A percentile compares a stretch with the other conserved stretches of the same genome.
Conservation (phyloP, 2,888 invertebrate species). For the Drosophila planitibia region DNA sequence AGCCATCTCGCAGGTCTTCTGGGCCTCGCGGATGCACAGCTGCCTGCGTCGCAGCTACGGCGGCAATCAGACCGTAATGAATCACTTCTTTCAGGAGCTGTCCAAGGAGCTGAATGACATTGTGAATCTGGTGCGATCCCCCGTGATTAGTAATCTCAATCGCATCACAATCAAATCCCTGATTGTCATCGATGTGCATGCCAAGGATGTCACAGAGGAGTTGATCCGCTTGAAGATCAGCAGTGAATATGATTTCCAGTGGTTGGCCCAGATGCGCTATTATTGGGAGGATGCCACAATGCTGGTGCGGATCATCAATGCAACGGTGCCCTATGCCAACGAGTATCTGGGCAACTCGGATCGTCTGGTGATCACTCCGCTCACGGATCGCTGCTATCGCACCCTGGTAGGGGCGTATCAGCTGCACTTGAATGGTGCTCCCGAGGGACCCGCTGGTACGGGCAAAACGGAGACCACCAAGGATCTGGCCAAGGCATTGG, state of each 20-base stretch:
- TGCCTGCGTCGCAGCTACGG: conserved; percentile 85
- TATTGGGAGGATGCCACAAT: conserved; percentile 88
- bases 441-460: conserved; percentile 92
- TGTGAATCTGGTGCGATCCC: conserved; percentile 87
- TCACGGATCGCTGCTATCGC: conserved; percentile 89
- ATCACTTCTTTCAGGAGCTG: conserved; percentile 85
- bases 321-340: conserved; percentile 89
- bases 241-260: conserved; percentile 89
- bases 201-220: conserved; percentile 89
- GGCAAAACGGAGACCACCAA: conserved; percentile 97
- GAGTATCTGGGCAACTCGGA: conserved; percentile 90
- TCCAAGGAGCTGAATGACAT: conserved; percentile 86
- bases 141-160: conserved; percentile 86
- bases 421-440: conserved; percentile 89
- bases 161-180: conserved; percentile 89
- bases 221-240: conserved; percentile 86
- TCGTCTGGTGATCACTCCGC: conserved; percentile 87
- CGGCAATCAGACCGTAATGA: conserved; percentile 83
- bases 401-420: conserved; percentile 90
- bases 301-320: conserved; percentile 88
- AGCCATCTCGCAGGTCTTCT: conserved; percentile 88
- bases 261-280: conserved; percentile 90
- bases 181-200: conserved; percentile 90
- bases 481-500: conserved; percentile 95
- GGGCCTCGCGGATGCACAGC: conserved; percentile 88